Base-by-base conservation (phyloP, 1,140 invertebrate genomes). In the Drosophila tropicalis region DNA sequence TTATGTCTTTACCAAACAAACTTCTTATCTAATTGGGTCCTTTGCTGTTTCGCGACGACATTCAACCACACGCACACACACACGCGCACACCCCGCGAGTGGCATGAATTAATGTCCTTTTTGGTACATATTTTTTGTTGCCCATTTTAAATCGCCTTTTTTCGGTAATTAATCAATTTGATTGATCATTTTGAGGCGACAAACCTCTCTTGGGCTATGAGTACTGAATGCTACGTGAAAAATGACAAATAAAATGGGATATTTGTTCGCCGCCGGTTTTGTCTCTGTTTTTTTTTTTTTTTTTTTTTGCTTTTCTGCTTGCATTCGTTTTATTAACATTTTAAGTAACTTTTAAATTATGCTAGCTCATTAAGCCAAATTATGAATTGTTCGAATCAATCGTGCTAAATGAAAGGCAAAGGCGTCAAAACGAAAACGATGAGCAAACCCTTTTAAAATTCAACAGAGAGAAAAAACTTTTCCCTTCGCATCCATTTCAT, bases 121-220 rank as follows among this genome's bases (percentile, higher is more conserved):
- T 57, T 56, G 44, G 44, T 51, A 51, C 17, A 51, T 51, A 51
- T 51, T 51, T 51, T 51, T 51, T 51, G 44, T 51, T 51, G 6
- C 17, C 44, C 44, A 51, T 51, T 51, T 51, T 51, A 51, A 51
- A 51, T 51, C 44, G 44, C 44, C 44, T 51, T 77, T 76, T 76
- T 70, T 60, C 51, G 76, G 80, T 89, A 87, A 87, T 87, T 87
- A 87, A 89, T 87, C 83, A 87, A 83, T 83, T 89, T 87, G 83
- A 87, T 87, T 89, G 83, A 87, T 87, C 80, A 83, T 89, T 76
- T 60, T 41, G 29, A 72, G 75, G 65, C 68, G 67, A 71, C 70
- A 58, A 71, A 62, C 82, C 44, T 51, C 44, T 51, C 36, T 51
- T 79, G 79, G 57, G 64, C 57, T 5, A 1, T 51, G 36, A 12